A percentile compares a stretch with the other conserved stretches of the same genome.
Conservation (phyloP, 2,113 vertebrate genomes). For the Hymenochirus boettgeri region DNA sequence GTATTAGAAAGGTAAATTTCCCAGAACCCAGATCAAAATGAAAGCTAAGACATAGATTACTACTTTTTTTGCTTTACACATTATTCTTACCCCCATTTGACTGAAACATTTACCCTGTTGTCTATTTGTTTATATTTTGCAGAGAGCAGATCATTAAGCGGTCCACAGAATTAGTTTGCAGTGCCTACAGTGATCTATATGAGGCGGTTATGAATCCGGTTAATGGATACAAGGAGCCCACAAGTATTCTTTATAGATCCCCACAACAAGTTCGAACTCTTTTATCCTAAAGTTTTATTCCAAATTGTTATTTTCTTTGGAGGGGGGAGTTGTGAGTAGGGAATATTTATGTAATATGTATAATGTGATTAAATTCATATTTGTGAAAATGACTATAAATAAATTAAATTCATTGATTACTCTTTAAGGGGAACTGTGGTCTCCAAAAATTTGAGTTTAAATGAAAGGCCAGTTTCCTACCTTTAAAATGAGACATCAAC, state of each 20-base stretch:
- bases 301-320: too few relatives aligned
- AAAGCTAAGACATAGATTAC: too few relatives aligned
- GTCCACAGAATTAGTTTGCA: slow-evolving; percentile 88
- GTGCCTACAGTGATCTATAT: slow-evolving; percentile 86
- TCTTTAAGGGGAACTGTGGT: too few relatives aligned
- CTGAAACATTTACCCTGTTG: not conserved
- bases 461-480: too few relatives aligned
- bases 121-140: slow-evolving; percentile 29
- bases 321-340: not conserved
- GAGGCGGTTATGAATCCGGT: slow-evolving; percentile 74
- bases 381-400: not conserved
- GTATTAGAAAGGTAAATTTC: too few relatives aligned
- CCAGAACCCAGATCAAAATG: too few relatives aligned
- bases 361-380: not conserved
- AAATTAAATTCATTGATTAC: too few relatives aligned
- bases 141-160: slow-evolving; percentile 93
- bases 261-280: slow-evolving; percentile 88
- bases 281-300: slow-evolving; percentile 65
- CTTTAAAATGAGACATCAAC: too few relatives aligned
- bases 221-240: slow-evolving; percentile 80
- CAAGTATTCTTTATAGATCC: slow-evolving; percentile 78
- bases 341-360: not conserved
- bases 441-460: too few relatives aligned
- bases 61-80: too few relatives aligned
- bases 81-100: too few relatives aligned